phyloP scores from a whole-genome alignment of 2,888 invertebrate genomes.

The Arrhopalites spinosus region DNA sequence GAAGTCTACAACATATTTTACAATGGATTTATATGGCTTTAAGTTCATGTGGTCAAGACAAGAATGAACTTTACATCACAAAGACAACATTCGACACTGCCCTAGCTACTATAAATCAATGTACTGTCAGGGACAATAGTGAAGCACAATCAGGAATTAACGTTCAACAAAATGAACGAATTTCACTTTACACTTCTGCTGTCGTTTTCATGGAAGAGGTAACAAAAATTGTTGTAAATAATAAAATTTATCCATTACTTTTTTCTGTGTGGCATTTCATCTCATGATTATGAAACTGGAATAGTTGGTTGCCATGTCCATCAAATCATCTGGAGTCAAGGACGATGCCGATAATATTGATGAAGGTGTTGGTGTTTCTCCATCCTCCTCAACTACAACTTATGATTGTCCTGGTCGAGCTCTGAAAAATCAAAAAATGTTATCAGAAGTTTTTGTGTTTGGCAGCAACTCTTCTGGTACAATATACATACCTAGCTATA shows the following conservation, averaged over 20 bases:
- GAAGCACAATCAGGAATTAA: constrained; percentile 46
- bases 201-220: constrained; percentile 64
- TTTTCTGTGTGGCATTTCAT: no score
- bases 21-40: constrained; percentile 70
- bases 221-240: background rate
- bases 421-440: constrained; percentile 47
- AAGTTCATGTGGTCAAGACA: constrained; percentile 55
- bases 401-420: constrained; percentile 14
- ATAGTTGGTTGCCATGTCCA: constrained; percentile 46
- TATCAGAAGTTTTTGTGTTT: constrained; percentile 66
- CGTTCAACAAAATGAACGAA: constrained; percentile 58
- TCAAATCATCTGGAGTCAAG: constrained; percentile 36
- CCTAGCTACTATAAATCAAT: constrained; percentile 45
- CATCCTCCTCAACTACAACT: background rate
- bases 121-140: constrained; percentile 34
- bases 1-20: constrained; percentile 65
- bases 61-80: constrained; percentile 44
- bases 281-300: background rate
- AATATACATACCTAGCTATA: no score
- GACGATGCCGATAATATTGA: constrained; percentile 18
- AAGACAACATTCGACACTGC: constrained; percentile 46
- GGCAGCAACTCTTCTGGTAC: constrained; percentile 70
- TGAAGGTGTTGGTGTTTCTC: constrained; percentile 24
- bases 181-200: constrained; percentile 64
- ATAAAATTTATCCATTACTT: background rate